Conservation (phyloP, 2,888 invertebrate genomes). For the Lepidochitona cinerea region DNA sequence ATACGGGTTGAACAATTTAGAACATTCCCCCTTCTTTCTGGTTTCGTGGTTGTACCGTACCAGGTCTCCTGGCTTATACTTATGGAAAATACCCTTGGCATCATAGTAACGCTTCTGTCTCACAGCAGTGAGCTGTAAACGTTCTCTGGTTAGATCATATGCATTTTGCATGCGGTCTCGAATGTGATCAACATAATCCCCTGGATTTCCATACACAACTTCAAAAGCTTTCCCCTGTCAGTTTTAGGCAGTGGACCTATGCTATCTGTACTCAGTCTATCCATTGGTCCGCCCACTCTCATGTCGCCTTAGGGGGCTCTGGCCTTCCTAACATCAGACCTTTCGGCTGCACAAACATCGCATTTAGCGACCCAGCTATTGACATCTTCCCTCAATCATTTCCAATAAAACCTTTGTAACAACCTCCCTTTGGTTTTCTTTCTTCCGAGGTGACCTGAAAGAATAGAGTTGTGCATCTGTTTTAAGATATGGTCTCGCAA, state of each 20-base stretch:
- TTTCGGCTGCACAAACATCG: constrained; percentile 9
- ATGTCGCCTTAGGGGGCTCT: constrained; percentile 11
- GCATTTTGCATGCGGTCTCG: no score
- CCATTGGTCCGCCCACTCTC: constrained; percentile 19
- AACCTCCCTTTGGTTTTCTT: no score
- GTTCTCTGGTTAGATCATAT: no score
- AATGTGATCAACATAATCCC: constrained; percentile 1
- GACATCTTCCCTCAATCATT: no score
- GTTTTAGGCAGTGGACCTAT: constrained; percentile 26
- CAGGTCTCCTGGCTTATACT: no score
- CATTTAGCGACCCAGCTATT: constrained; percentile 10
- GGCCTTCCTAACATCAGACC: not conserved
- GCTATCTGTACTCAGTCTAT: constrained; percentile 20
- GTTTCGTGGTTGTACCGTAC: no score
- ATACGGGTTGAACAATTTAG: no score
- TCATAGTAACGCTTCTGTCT: not conserved
- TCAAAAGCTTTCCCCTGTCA: constrained; percentile 23
- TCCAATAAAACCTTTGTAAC: constrained; percentile 17
- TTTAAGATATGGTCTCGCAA: not conserved
- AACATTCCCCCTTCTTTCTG: no score
- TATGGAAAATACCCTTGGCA: no score
- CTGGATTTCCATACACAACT: constrained; percentile 9
- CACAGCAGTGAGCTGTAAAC: no score
- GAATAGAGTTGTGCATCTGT: constrained; percentile 1
- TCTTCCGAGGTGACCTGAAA: no score